Evolutionary conservation across 2,113 vertebrate species (phyloP), one percentile per base, ranked within the genome.

Genomic region (Isichthys henryi): DNA sequence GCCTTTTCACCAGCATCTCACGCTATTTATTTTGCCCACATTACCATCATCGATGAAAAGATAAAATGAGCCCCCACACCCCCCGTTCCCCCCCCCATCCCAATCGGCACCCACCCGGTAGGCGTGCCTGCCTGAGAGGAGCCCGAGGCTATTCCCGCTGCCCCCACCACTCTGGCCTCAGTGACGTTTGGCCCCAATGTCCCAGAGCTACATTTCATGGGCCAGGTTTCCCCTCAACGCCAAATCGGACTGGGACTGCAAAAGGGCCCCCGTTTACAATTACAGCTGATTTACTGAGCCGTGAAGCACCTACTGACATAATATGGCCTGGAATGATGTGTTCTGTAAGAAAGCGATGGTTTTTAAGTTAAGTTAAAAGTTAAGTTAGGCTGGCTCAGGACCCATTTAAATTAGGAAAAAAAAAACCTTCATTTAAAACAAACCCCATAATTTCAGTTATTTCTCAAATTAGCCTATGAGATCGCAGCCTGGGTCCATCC

Each of bases 11-110:
- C 5, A 27, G 5, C 21, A 10, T 2, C 52, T 45, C 52, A 35
- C 39, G 7, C 13, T 9, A 19, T 84, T 89, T 62, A 89, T 62
- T 89, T 89, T 62, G 77, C 77, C 88, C 23, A 62, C 52, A 85
- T 48, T 84, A 46, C 45, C 46, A 89, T 80, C 46, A 89, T 80
- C 56, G 49, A 35, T 49, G 45, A 77, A 19, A 27, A 77, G 53
- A 27, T 31, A 48, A n/a, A 88, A 23, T 19, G 46, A 5, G 11
- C 39, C 7, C 11, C 43, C 50, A 5, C 49, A 10, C 21, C 43
- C 19, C 77, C 31, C 11, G 27, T 27, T 1, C 2, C 2, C 39
- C 39, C 39, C 39, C 39, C 1, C 39, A 39, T 2, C 39, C 39
- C 39, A 39, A 39, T 39, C 39, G 39, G 39, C 39, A 39, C 4